phyloP scores from a whole-genome alignment of 2,888 invertebrate species.

The Lepetodrilus schrolli region DNA sequence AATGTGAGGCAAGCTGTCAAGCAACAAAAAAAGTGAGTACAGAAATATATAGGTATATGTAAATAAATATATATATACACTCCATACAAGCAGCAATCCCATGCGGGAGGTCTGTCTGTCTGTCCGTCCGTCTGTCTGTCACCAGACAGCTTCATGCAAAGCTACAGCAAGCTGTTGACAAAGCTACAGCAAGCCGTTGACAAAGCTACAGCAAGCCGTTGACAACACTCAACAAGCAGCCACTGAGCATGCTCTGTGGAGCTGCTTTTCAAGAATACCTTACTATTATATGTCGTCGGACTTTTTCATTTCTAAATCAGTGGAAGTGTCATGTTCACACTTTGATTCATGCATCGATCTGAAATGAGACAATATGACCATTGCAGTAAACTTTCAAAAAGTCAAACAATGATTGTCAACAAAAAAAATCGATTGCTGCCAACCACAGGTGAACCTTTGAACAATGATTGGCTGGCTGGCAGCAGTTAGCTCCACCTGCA shows the following conservation, averaged over 20 bases:
- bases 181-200: conserved; percentile 28
- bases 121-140: background rate
- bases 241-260: conserved; percentile 42
- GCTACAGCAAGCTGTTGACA: conserved; percentile 28
- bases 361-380: conserved; percentile 62
- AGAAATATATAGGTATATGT: background rate
- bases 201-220: conserved; percentile 36
- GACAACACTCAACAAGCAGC: conserved; percentile 34
- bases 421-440: too few species aligned
- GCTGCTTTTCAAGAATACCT: conserved; percentile 36
- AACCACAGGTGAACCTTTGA: too few species aligned
- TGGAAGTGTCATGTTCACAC: conserved; percentile 59
- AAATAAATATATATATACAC: background rate
- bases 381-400: conserved; percentile 58
- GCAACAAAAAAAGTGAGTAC: conserved; percentile 13
- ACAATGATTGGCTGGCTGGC: too few species aligned
- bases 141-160: background rate
- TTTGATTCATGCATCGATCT: conserved; percentile 67
- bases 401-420: background rate
- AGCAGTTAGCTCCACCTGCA: too few species aligned
- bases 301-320: conserved; percentile 66
- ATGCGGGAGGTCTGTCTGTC: background rate
- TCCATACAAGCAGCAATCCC: conserved; percentile 10
- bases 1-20: conserved; percentile 13
- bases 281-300: conserved; percentile 55